Conservation (phyloP, 2,888 invertebrate genomes). For the Acrobasis consociella region DNA sequence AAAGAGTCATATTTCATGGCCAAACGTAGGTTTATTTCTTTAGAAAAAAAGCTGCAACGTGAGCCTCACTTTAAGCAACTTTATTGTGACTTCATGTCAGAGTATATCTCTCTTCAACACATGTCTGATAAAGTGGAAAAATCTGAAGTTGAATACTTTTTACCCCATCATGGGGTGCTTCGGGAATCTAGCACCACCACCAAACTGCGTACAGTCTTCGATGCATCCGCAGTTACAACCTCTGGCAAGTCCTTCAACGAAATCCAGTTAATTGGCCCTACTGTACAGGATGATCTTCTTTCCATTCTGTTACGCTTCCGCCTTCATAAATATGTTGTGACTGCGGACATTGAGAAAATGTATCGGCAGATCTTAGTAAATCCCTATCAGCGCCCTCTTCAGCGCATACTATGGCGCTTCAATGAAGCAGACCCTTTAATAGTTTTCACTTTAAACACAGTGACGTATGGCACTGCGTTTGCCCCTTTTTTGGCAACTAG, state of each 20-base stretch:
- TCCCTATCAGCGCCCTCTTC: conserved; percentile 28
- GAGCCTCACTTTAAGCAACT: not conserved
- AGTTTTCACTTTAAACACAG: conserved; percentile 30
- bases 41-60: conserved; percentile 10
- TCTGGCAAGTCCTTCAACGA: conserved; percentile 31
- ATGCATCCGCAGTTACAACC: too few species aligned
- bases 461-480: conserved; percentile 30
- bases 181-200: not conserved
- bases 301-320: conserved; percentile 34
- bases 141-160: not conserved
- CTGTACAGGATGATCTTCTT: conserved; percentile 33
- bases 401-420: conserved; percentile 33
- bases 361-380: conserved; percentile 8
- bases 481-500: too few species aligned
- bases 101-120: not conserved
- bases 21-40: conserved; percentile 30
- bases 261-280: conserved; percentile 32
- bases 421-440: conserved; percentile 27
- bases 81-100: conserved; percentile 71
- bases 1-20: conserved; percentile 34
- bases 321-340: conserved; percentile 30
- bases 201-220: too few species aligned
- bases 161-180: not conserved
- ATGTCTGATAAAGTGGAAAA: conserved; percentile 1
- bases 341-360: conserved; percentile 3